Evolutionary conservation across 2,888 invertebrate genomes (phyloP), one percentile per base, ranked within the genome.

Genomic region (Sabellastarte sp.): DNA sequence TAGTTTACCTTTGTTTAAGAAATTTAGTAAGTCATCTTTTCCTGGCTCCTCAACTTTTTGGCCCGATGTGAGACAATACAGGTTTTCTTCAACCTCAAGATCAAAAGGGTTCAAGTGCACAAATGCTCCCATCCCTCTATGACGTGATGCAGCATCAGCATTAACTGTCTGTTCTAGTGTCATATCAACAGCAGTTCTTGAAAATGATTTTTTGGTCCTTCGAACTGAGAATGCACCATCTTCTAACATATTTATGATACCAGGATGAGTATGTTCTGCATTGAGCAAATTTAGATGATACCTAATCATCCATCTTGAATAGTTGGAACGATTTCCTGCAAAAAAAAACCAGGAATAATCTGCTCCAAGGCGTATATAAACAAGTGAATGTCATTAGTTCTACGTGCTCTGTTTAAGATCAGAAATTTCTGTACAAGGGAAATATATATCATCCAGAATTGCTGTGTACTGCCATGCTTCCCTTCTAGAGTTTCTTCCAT

Each of bases 271-370:
- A 26, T 56, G n/a, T 20, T 63, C 63, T 24, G 63, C 53, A 59
- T 69, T 72, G 10, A 69, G 24, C 33, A 69, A 41, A 57, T 72
- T 66, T 24, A 71, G 50, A 29, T 69, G 65, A 31, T 63, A 69
- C 51, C 61, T 69, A 4, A 64, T 57, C 69, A 69, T 59, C 72
- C 69, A 72, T 31, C 71, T 56, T 4, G 71, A 50, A 62, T 72
- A 71, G 53, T 69, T 69, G 3, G 63, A 58, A 15, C 66, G 57
- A 61, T 63, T 67, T 26, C 60, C 64, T 5, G 64, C 63, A 64
- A 72, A 73, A 59, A 67, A 71, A 15, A 63, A n/a, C n/a, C 20
- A 29, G 60, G 51, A 29, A 5, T 10, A 50, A 60, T 60, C 52
- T 5, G 26, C 31, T 65, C 56, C 28, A 68, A 33, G 32, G 61